Evolutionary conservation across 1,140 invertebrate species (phyloP).

Genomic region (Sinonovacula constricta): DNA sequence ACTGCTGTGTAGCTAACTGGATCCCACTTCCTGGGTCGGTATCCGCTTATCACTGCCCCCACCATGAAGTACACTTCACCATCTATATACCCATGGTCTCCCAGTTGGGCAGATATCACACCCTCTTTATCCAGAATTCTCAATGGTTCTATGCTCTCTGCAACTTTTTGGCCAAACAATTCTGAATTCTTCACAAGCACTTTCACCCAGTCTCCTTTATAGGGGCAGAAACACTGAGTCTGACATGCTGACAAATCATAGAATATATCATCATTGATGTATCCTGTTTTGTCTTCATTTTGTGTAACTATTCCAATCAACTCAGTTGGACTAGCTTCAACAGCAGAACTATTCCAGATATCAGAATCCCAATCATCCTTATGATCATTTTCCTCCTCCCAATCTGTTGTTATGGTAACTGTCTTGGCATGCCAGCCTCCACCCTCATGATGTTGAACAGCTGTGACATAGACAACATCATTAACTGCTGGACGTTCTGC

Average conservation of each 20-base stretch:
- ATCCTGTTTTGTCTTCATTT: slow-evolving; percentile 55
- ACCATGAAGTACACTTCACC: slow-evolving; percentile 67
- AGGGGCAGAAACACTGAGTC: slow-evolving; percentile 59
- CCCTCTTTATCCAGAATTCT: slow-evolving; percentile 63
- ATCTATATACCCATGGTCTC: slow-evolving; percentile 74
- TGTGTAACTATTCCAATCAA: slow-evolving; percentile 66
- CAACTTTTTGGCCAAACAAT: slow-evolving; percentile 30
- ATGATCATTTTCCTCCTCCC: slow-evolving; percentile 53
- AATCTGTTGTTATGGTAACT: slow-evolving; percentile 49
- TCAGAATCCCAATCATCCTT: neutral
- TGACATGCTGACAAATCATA: slow-evolving; percentile 59
- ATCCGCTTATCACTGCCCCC: slow-evolving; percentile 59
- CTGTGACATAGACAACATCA: slow-evolving; percentile 67
- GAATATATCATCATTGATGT: slow-evolving; percentile 63
- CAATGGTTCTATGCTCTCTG: slow-evolving; percentile 64
- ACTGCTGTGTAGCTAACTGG: slow-evolving; percentile 65
- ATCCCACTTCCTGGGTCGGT: slow-evolving; percentile 66
- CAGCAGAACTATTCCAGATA: neutral
- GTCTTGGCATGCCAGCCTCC: slow-evolving; percentile 71
- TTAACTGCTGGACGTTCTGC: slow-evolving; percentile 54
- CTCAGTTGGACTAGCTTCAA: slow-evolving; percentile 17
- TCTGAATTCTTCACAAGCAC: slow-evolving; percentile 53
- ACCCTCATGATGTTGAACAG: slow-evolving; percentile 59
- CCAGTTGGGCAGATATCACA: slow-evolving; percentile 59
- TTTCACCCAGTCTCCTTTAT: slow-evolving; percentile 73